These are phyloP conservation scores for Bufo gargarizans DNA, from an alignment of 2,113 vertebrate genomes.

Conservation along the genomic window DNA sequence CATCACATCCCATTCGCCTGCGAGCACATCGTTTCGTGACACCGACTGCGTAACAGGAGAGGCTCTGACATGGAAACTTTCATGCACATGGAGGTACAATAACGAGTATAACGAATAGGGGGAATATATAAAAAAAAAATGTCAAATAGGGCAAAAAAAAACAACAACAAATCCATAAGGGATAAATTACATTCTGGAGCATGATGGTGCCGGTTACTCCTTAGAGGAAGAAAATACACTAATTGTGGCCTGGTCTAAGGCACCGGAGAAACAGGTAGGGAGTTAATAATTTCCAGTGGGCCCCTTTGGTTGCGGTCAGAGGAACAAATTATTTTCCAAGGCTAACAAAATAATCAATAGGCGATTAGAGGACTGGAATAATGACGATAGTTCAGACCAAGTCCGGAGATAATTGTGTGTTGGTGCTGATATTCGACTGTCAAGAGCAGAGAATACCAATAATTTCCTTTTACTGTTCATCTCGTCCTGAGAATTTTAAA, in stretches of 20 bases:
- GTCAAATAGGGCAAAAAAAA: too few relatives aligned
- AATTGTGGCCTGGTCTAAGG: not conserved
- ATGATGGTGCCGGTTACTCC: not conserved
- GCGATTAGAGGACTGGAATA: not conserved
- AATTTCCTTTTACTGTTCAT: too few relatives aligned
- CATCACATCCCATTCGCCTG: slow-evolving; percentile 1
- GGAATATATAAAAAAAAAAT: not conserved
- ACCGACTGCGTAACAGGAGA: not conserved
- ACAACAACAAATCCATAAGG: too few relatives aligned
- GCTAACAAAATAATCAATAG: not conserved
- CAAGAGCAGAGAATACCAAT: too few relatives aligned
- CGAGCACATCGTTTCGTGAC: not conserved
- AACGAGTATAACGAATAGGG: not conserved
- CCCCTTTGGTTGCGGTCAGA: not conserved
- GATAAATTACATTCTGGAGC: not conserved
- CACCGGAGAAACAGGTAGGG: not conserved
- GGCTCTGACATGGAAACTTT: not conserved
- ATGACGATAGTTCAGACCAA: too few relatives aligned
- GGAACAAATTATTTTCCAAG: not conserved
- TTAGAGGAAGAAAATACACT: not conserved
- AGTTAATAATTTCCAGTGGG: not conserved
- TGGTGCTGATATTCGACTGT: too few relatives aligned
- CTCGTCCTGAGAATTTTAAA: too few relatives aligned
- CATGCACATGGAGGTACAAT: not conserved
- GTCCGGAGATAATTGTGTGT: too few relatives aligned